phyloP scores from a whole-genome alignment of 2,888 invertebrate species.

The Ectemnius continuus region DNA sequence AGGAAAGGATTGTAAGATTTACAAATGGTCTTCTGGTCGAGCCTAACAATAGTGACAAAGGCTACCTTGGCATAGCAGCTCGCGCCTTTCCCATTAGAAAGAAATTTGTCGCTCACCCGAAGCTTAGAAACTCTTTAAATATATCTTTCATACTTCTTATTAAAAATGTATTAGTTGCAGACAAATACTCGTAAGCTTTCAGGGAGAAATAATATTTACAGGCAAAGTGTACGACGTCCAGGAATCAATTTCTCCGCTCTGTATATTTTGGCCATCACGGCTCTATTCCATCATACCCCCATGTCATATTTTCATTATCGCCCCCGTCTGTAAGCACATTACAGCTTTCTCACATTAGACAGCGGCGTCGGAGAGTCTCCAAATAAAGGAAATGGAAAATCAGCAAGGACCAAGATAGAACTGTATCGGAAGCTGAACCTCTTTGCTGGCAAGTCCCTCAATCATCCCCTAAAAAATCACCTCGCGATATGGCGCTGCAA shows the following conservation, averaged over 20 bases:
- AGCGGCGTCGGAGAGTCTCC: neutral
- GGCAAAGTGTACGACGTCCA: too few relatives aligned
- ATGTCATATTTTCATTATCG: conserved; percentile 69
- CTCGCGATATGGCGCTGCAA: neutral
- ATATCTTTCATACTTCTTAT: too few relatives aligned
- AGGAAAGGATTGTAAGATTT: conserved; percentile 40
- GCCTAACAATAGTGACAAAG: conserved; percentile 14
- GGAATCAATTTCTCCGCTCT: conserved; percentile 45
- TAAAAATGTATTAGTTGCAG: too few relatives aligned
- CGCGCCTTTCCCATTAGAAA: conserved; percentile 1
- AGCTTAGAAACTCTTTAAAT: too few relatives aligned
- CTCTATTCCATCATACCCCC: conserved; percentile 61
- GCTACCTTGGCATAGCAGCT: neutral
- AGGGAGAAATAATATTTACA: neutral
- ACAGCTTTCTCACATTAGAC: conserved; percentile 67
- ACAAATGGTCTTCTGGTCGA: conserved; percentile 32
- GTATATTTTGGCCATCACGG: conserved; percentile 24
- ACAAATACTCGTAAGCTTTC: too few relatives aligned
- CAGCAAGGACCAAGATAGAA: conserved; percentile 25
- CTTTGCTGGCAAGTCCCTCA: conserved; percentile 48
- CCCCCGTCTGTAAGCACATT: conserved; percentile 60
- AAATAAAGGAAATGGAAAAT: conserved; percentile 39
- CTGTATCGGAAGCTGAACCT: conserved; percentile 19
- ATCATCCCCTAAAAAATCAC: conserved; percentile 38
- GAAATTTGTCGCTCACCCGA: too few relatives aligned